phyloP scores from a whole-genome alignment of 2,888 invertebrate genomes.

The Epicampocera succincta region DNA sequence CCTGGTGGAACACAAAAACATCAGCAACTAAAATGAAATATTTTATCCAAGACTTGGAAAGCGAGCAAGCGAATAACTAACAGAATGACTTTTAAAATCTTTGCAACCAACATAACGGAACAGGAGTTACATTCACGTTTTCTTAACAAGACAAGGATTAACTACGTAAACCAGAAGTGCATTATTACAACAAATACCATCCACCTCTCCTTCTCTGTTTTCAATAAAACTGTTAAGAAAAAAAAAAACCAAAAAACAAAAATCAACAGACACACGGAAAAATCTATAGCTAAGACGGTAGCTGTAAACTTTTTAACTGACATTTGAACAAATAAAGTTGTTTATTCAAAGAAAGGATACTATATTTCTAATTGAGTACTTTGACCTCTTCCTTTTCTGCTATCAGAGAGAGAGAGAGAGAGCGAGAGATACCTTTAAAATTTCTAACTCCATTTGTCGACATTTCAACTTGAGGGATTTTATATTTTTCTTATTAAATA shows the following conservation, averaged over 20 bases:
- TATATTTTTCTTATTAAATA: constrained; percentile 20
- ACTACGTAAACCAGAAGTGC: constrained; percentile 60
- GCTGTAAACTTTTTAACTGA: constrained; percentile 65
- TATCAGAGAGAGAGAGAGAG: too few relatives aligned
- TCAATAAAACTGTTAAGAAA: constrained; percentile 12
- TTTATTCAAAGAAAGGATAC: constrained; percentile 39
- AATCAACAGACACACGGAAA: constrained; percentile 27
- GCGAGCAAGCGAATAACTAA: neutral
- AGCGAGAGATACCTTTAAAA: constrained; percentile 7
- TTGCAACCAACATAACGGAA: constrained; percentile 44
- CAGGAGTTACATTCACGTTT: constrained; percentile 32
- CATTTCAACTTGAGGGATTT: constrained; percentile 38
- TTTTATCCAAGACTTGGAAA: constrained; percentile 38
- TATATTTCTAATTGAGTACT: constrained; percentile 44
- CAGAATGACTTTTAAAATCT: constrained; percentile 58
- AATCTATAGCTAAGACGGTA: constrained; percentile 69
- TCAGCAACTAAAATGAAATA: constrained; percentile 47
- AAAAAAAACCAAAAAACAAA: neutral
- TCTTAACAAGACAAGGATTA: constrained; percentile 68
- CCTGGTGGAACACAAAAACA: constrained; percentile 40
- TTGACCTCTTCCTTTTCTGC: neutral
- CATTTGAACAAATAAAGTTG: constrained; percentile 71
- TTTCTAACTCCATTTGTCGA: constrained; percentile 36
- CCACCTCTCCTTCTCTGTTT: neutral
- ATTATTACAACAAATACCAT: constrained; percentile 27